These are phyloP conservation scores for Clinocottus analis DNA, from an alignment of 2,113 vertebrate genomes.

Conservation along the genomic window DNA sequence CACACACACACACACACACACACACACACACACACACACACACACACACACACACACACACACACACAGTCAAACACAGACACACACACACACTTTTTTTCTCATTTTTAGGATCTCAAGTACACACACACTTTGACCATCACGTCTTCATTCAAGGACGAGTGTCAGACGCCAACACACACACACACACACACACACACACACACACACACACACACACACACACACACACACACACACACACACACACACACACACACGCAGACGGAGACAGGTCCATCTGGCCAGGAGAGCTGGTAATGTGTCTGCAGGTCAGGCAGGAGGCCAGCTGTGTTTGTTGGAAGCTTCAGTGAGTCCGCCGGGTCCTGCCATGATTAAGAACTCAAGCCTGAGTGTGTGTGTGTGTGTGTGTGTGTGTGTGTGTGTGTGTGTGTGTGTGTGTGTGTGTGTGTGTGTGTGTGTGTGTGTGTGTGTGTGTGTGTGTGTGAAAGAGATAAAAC, in stretches of 20 bases:
- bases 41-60: conserved; percentile 20
- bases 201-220: conserved; percentile 18
- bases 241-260: conserved; percentile 23
- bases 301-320: conserved; percentile 62
- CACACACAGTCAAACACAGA: conserved; percentile 14
- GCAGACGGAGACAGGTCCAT: conserved; percentile 67
- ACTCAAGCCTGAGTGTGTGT: conserved; percentile 37
- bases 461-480: neutral
- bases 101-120: conserved; percentile 34
- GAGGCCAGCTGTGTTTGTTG: conserved; percentile 61
- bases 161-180: conserved; percentile 40
- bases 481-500: conserved; percentile 5
- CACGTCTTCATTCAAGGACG: conserved; percentile 73
- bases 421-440: conserved; percentile 1
- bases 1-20: conserved; percentile 8
- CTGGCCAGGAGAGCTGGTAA: conserved; percentile 59
- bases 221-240: conserved; percentile 4
- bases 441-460: neutral
- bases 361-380: conserved; percentile 61
- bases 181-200: conserved; percentile 18
- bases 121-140: conserved; percentile 63
- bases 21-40: conserved; percentile 27
- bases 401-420: neutral
- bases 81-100: neutral
- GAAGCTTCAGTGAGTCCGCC: conserved; percentile 49